These are phyloP conservation scores for Dermatemys mawii DNA, from an alignment of 2,113 vertebrate species.

Conservation along the genomic window DNA sequence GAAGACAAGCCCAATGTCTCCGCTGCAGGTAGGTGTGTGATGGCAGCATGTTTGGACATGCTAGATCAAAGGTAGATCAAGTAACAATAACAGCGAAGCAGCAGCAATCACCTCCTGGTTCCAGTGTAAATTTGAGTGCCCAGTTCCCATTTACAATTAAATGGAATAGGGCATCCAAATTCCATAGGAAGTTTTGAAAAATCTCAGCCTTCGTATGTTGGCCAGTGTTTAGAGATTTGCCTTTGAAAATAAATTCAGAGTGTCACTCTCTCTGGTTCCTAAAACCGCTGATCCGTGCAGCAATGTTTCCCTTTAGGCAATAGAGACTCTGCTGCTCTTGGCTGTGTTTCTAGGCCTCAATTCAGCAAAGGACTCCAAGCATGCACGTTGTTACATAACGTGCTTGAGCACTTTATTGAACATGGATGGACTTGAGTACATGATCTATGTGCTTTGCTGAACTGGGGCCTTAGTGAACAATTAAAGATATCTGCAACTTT, in stretches of 20 bases:
- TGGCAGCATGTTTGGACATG: background rate
- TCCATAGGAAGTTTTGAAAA: conserved; percentile 11
- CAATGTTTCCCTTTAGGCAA: background rate
- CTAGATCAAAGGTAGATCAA: background rate
- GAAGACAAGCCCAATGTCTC: too few species aligned
- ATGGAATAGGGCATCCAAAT: background rate
- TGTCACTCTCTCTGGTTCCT: background rate
- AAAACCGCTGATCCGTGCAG: background rate
- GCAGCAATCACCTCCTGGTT: background rate
- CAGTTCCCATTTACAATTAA: background rate
- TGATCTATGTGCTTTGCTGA: conserved; percentile 12
- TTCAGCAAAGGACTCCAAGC: background rate
- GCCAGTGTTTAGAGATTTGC: background rate
- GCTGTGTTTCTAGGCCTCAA: background rate
- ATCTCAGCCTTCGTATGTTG: background rate
- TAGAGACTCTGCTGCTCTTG: background rate
- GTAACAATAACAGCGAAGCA: background rate
- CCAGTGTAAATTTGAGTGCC: background rate
- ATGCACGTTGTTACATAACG: background rate
- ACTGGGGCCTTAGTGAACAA: conserved; percentile 13
- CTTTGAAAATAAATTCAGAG: background rate
- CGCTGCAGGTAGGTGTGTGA: background rate
- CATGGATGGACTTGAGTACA: background rate
- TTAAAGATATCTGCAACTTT: conserved; percentile 49
- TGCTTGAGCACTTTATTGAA: conserved; percentile 1